Evolutionary conservation across 2,113 vertebrate species (phyloP).

Genomic region (Clarias macrocephalus): DNA sequence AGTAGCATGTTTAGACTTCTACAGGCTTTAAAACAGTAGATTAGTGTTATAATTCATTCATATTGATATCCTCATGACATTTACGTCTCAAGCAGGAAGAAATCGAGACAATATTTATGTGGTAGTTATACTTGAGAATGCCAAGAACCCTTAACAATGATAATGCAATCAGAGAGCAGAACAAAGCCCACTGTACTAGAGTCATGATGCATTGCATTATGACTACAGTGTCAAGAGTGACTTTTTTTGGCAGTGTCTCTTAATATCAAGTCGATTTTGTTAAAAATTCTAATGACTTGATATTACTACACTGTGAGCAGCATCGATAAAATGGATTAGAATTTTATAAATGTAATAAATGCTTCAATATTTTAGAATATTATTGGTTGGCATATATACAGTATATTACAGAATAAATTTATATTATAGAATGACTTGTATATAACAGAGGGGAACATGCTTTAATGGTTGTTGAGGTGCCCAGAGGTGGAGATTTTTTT

Average conservation of each 20-base stretch:
- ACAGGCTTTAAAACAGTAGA: background rate
- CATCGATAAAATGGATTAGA: background rate
- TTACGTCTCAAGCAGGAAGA: constrained; percentile 37
- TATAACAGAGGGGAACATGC: too few relatives aligned
- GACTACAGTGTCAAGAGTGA: too few relatives aligned
- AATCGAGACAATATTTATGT: constrained; percentile 35
- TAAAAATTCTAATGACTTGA: background rate
- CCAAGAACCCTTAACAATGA: constrained; percentile 69
- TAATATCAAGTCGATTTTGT: background rate
- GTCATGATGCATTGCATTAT: background rate
- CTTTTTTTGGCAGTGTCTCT: background rate
- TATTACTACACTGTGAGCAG: too few relatives aligned
- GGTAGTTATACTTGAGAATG: constrained; percentile 46
- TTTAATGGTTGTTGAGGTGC: too few relatives aligned
- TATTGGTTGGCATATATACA: too few relatives aligned
- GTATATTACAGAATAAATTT: too few relatives aligned
- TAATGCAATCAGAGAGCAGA: constrained; percentile 69
- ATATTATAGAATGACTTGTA: too few relatives aligned
- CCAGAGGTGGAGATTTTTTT: too few relatives aligned
- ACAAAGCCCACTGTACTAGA: constrained; percentile 47
- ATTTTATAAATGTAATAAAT: too few relatives aligned
- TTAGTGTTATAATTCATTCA: constrained; percentile 21
- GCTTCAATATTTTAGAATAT: background rate
- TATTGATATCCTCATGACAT: constrained; percentile 43
- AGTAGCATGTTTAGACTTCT: constrained; percentile 34